These are phyloP conservation scores for Monopterus albus DNA, from an alignment of 2,113 vertebrate genomes.

Conservation along the genomic window DNA sequence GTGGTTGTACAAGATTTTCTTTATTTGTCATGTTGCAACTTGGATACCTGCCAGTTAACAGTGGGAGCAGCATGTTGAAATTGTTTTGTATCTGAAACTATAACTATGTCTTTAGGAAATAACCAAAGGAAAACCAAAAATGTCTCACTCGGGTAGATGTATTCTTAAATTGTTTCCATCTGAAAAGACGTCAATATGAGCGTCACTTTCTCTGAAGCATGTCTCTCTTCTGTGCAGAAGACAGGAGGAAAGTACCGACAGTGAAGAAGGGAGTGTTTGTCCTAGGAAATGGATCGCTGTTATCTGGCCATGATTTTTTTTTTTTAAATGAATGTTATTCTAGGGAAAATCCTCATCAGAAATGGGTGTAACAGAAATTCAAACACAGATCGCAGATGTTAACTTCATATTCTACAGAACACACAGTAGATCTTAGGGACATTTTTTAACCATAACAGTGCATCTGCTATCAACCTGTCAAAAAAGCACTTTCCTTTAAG, in stretches of 20 bases:
- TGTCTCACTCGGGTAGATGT: slow-evolving; percentile 8
- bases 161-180: slow-evolving; percentile 28
- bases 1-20: no score
- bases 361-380: slow-evolving; percentile 37
- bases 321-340: slow-evolving; percentile 58
- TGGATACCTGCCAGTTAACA: not conserved
- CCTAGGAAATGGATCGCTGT: slow-evolving; percentile 53
- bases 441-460: not conserved
- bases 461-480: slow-evolving; percentile 10
- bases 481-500: slow-evolving; percentile 12
- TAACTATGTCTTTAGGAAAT: slow-evolving; percentile 26
- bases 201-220: slow-evolving; percentile 39
- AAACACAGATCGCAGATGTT: not conserved
- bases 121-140: slow-evolving; percentile 47
- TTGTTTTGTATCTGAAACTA: slow-evolving; percentile 35
- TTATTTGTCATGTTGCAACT: not conserved
- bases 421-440: not conserved
- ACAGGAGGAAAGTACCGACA: slow-evolving; percentile 34
- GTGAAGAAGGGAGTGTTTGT: slow-evolving; percentile 30
- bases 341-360: slow-evolving; percentile 50
- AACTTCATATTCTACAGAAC: not conserved
- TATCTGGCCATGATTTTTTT: slow-evolving; percentile 62
- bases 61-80: not conserved
- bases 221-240: slow-evolving; percentile 24
- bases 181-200: slow-evolving; percentile 52